A percentile compares a stretch with the other conserved stretches of the same genome.
phyloP scores from a whole-genome alignment of 1,140 invertebrate species.

The Neuroterus valhalla region DNA sequence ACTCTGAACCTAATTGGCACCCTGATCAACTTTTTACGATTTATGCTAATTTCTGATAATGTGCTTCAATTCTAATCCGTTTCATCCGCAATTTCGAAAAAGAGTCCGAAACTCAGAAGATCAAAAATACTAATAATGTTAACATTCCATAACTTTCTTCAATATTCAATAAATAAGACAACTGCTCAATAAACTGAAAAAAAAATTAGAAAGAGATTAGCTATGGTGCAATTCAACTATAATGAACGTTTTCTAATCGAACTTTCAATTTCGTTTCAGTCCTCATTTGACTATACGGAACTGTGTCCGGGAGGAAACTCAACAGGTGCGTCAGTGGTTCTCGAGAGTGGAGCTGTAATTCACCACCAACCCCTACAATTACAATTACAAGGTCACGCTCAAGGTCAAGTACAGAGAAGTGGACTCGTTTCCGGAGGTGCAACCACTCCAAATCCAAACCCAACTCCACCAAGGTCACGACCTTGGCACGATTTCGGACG shows the following conservation, averaged over 20 bases:
- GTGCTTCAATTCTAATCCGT: no score
- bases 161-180: no score
- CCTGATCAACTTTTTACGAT: no score
- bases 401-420: slow-evolving; percentile 76
- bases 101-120: no score
- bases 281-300: slow-evolving; percentile 89
- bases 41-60: no score
- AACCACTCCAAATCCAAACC: slow-evolving; percentile 77
- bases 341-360: slow-evolving; percentile 70
- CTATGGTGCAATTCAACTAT: neutral
- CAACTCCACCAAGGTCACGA: slow-evolving; percentile 82
- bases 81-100: no score
- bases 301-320: slow-evolving; percentile 81
- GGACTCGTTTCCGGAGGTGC: slow-evolving; percentile 75
- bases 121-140: no score
- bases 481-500: slow-evolving; percentile 94
- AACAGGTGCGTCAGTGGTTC: slow-evolving; percentile 66
- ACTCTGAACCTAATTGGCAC: no score
- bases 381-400: slow-evolving; percentile 67
- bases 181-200: no score
- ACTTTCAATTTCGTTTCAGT: slow-evolving; percentile 74
- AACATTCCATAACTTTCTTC: no score
- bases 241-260: neutral
- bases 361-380: slow-evolving; percentile 72
- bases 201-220: no score